Evolutionary conservation across 2,113 vertebrate species (phyloP), one percentile per base, ranked within the genome.

Genomic region (Pongo pygmaeus): DNA sequence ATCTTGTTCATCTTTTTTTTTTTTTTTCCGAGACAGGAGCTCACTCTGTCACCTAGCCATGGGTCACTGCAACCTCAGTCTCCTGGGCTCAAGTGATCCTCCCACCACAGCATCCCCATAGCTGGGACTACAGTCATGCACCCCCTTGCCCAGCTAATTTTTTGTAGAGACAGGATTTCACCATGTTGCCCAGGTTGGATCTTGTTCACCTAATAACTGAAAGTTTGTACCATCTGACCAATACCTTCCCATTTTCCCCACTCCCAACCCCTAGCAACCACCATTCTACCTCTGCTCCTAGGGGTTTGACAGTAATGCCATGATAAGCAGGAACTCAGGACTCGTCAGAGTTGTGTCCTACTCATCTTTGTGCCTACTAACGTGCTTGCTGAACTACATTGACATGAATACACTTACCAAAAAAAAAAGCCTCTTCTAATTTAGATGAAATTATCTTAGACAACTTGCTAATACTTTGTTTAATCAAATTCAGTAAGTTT

Each of bases 391-490:
- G 16, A 92, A 79, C 32, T 67, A 67, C 43, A 67, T 0, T 81
- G 22, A 93, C 50, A 78, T 67, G 17, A 89, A 83, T 50, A 86
- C 3, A 86, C 46, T 72, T 86, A 78, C 22, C 20, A 92, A 93
- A 72, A 89, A 93, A 94, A 89, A 25, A 25, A 79, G 11, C 7
- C 20, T 89, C 79, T 64, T 91, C 35, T 84, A 78, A 93, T 91
- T 95, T 75, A 77, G 17, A 92, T 79, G 59, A 22, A 64, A 91
- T 94, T 95, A 95, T 83, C n/a, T 83, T 81, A 85, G 70, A 61
- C 9, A 22, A 94, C 8, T 59, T 94, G 13, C 81, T 46, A 83
- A 93, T 46, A 61, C 43, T 64, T 81, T 72, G 18, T 89, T 38
- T 78, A 89, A 92, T 84, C 84, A 90, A 79, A 96, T 80, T 89